Conservation (phyloP, 2,113 vertebrate genomes). For the Pachypanchax playfairii region DNA sequence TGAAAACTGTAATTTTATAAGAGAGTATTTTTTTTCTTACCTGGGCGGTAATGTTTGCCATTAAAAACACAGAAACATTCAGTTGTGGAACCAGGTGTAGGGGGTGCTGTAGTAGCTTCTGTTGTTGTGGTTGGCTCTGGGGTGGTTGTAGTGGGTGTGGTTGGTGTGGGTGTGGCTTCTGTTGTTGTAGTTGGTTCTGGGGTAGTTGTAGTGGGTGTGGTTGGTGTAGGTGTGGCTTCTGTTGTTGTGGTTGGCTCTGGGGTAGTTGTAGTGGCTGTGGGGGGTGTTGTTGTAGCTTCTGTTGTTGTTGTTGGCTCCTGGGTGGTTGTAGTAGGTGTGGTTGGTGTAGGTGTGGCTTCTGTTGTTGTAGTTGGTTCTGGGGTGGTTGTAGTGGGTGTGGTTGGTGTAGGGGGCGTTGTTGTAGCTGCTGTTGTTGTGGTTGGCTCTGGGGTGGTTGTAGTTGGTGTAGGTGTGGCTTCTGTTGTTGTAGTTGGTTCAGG, state of each 20-base stretch:
- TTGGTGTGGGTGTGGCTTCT: too few species aligned
- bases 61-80: slow-evolving; percentile 61
- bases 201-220: too few species aligned
- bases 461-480: background rate
- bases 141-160: too few species aligned
- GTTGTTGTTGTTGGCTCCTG: background rate
- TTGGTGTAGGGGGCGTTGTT: accelerated
- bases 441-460: background rate
- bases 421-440: background rate
- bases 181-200: too few species aligned
- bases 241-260: background rate
- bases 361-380: too few species aligned
- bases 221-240: too few species aligned
- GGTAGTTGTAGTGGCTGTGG: background rate
- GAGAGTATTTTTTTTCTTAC: slow-evolving; percentile 29
- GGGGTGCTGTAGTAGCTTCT: background rate
- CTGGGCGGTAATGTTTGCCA: slow-evolving; percentile 57
- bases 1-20: background rate
- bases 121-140: background rate
- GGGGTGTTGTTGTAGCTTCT: background rate
- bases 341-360: background rate
- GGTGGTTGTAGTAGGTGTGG: background rate
- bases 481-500: background rate
- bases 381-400: background rate
- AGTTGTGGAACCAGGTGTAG: slow-evolving; percentile 13